These are phyloP conservation scores for Oncorhynchus masou DNA, from an alignment of 2,113 vertebrate genomes.

Conservation along the genomic window DNA sequence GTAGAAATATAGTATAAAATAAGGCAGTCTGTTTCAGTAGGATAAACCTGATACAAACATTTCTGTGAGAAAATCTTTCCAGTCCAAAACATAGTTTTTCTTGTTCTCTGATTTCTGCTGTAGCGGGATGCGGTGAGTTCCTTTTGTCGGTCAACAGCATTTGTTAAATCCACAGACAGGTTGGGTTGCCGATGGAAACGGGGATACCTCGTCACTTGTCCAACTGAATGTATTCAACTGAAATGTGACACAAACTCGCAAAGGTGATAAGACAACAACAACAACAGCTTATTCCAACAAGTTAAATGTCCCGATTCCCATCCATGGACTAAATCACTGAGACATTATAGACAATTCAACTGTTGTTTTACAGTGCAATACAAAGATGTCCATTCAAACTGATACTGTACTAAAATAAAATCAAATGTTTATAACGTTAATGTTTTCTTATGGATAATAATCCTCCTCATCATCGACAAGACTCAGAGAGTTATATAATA, in stretches of 20 bases:
- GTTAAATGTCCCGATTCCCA: constrained; percentile 68
- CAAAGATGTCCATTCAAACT: constrained; percentile 83
- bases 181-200: constrained; percentile 50
- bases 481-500: constrained; percentile 78
- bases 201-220: no score
- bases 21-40: constrained; percentile 87
- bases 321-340: constrained; percentile 73
- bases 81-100: constrained; percentile 65
- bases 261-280: constrained; percentile 62
- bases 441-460: constrained; percentile 75
- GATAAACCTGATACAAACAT: constrained; percentile 84
- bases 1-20: constrained; percentile 96
- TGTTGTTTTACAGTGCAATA: constrained; percentile 86
- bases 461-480: constrained; percentile 40
- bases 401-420: constrained; percentile 86
- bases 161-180: constrained; percentile 48
- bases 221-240: no score
- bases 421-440: constrained; percentile 77
- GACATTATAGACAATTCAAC: constrained; percentile 72
- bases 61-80: constrained; percentile 74
- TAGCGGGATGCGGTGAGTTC: constrained; percentile 61
- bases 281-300: constrained; percentile 76
- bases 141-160: constrained; percentile 54
- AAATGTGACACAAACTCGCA: constrained; percentile 39
- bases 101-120: constrained; percentile 72